Evolutionary conservation across 2,888 invertebrate species (phyloP).

Genomic region (Tipula confusa): DNA sequence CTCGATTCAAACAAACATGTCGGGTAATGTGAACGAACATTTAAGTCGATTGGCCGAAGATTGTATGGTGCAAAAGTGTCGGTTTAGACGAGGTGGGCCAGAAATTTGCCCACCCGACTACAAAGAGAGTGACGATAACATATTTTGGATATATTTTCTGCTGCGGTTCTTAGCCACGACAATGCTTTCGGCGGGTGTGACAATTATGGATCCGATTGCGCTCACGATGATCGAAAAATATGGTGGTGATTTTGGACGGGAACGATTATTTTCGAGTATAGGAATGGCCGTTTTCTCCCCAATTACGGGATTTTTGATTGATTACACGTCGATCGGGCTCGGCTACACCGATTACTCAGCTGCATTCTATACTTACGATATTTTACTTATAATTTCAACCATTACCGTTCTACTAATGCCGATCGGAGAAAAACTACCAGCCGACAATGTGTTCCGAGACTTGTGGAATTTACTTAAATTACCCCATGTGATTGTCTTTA

Average conservation of each 20-base stretch:
- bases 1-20: constrained; percentile 63
- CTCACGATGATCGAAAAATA: constrained; percentile 80
- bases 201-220: constrained; percentile 84
- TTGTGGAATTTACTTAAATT: constrained; percentile 69
- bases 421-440: constrained; percentile 69
- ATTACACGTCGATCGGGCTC: constrained; percentile 54
- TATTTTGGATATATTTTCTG: constrained; percentile 79
- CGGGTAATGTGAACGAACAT: constrained; percentile 54
- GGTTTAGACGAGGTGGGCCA: constrained; percentile 69
- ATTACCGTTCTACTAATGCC: constrained; percentile 73
- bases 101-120: constrained; percentile 76
- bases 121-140: constrained; percentile 68
- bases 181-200: constrained; percentile 78
- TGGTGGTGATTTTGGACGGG: constrained; percentile 76
- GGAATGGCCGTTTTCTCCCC: constrained; percentile 81
- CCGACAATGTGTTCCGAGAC: constrained; percentile 72
- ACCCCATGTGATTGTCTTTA: constrained; percentile 74
- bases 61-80: constrained; percentile 74
- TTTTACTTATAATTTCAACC: constrained; percentile 66
- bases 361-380: constrained; percentile 81
- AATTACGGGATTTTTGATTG: constrained; percentile 72
- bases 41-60: constrained; percentile 60
- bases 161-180: constrained; percentile 71
- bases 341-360: constrained; percentile 81
- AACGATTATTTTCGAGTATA: constrained; percentile 72